Conservation (phyloP, 2,888 invertebrate species). For the Ernsta delagoae region DNA sequence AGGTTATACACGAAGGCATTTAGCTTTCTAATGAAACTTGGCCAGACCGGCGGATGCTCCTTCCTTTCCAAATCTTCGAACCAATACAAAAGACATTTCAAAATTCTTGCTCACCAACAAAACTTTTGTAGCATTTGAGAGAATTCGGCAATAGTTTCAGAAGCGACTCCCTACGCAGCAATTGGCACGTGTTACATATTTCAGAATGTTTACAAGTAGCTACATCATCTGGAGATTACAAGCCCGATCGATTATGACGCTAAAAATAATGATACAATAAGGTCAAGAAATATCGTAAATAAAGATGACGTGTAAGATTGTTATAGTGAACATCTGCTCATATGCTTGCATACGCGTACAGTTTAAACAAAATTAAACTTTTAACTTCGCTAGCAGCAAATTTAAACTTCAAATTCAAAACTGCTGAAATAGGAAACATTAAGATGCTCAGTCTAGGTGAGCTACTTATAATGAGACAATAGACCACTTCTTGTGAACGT, state of each 20-base stretch:
- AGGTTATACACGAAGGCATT: constrained; percentile 57
- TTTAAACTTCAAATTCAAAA: neutral
- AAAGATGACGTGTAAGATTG: neutral
- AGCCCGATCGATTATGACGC: constrained; percentile 3
- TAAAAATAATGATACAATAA: constrained; percentile 7
- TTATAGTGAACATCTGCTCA: neutral
- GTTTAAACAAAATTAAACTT: neutral
- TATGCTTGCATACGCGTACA: neutral
- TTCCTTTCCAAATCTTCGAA: constrained; percentile 7
- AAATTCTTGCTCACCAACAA: neutral
- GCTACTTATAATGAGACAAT: neutral
- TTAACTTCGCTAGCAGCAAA: neutral
- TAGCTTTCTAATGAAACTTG: constrained; percentile 78
- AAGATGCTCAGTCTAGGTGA: neutral
- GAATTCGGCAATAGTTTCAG: neutral
- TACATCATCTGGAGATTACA: constrained; percentile 7
- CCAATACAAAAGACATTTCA: neutral
- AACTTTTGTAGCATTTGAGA: neutral
- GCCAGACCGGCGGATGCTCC: constrained; percentile 38
- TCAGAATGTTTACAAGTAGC: constrained; percentile 11
- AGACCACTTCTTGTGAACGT: neutral
- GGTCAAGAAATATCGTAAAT: constrained; percentile 2
- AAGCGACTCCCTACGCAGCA: neutral
- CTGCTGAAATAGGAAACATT: neutral
- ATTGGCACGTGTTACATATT: neutral